phyloP scores from a whole-genome alignment of 2,888 invertebrate genomes.

The Andrena praecox region DNA sequence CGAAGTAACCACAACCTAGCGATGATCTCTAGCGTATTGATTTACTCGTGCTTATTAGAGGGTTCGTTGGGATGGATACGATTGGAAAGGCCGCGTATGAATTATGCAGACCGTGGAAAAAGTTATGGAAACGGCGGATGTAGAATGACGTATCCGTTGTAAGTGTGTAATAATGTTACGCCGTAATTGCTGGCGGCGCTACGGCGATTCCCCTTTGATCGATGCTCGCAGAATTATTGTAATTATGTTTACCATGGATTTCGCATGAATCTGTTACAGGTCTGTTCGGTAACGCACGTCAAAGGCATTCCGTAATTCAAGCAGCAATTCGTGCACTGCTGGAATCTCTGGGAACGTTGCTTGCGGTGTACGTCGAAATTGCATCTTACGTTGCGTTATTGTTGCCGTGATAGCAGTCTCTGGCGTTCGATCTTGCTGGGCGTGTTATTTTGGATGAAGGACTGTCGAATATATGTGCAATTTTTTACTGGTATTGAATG shows the following conservation, averaged over 20 bases:
- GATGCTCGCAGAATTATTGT: slow-evolving; percentile 61
- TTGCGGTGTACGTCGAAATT: slow-evolving; percentile 32
- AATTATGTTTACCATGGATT: slow-evolving; percentile 69
- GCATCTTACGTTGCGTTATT: slow-evolving; percentile 44
- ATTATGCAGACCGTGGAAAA: slow-evolving; percentile 43
- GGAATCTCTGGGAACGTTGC: slow-evolving; percentile 57
- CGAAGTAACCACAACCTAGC: background rate
- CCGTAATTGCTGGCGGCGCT: slow-evolving; percentile 41
- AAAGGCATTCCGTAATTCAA: slow-evolving; percentile 68
- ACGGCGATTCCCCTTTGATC: slow-evolving; percentile 51
- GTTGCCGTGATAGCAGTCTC: slow-evolving; percentile 3
- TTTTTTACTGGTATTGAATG: too few species aligned
- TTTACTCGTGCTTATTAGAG: slow-evolving; percentile 45
- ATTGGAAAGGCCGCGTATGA: slow-evolving; percentile 8
- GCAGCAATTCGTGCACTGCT: slow-evolving; percentile 56
- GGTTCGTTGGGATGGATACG: background rate
- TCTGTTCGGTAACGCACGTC: slow-evolving; percentile 63
- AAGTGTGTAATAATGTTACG: slow-evolving; percentile 45
- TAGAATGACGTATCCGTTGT: slow-evolving; percentile 20
- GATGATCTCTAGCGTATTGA: background rate
- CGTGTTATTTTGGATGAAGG: background rate
- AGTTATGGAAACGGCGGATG: slow-evolving; percentile 3
- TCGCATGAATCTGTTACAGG: slow-evolving; percentile 61
- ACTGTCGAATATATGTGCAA: background rate
- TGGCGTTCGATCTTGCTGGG: slow-evolving; percentile 9